Percentiles rank a stretch among this genome's conserved stretches.
Evolutionary conservation across 1,140 invertebrate genomes (phyloP).

Genomic region (Heliothis subflexa): DNA sequence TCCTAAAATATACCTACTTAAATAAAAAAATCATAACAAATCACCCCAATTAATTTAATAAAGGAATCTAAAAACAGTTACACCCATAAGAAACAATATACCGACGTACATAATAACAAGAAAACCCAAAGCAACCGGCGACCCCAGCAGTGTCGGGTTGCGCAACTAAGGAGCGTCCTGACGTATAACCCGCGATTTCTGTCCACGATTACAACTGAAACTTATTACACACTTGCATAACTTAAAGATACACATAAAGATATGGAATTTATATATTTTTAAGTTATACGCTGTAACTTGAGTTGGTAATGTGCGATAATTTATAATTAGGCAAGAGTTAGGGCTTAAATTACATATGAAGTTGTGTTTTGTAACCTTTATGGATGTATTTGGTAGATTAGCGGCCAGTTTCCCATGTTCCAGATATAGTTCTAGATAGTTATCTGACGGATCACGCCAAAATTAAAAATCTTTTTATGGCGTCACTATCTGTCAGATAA

Average conservation of each 20-base stretch:
- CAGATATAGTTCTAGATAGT: no score
- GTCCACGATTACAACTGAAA: constrained; percentile 42
- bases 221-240: constrained; percentile 47
- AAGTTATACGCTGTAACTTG: constrained; percentile 35
- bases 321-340: constrained; percentile 8
- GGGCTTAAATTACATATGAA: background rate
- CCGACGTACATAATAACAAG: constrained; percentile 11
- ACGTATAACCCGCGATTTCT: constrained; percentile 38
- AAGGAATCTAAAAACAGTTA: background rate
- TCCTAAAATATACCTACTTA: no score
- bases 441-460: no score
- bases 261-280: constrained; percentile 40
- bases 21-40: no score
- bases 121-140: constrained; percentile 1
- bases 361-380: background rate
- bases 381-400: background rate
- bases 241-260: constrained; percentile 37
- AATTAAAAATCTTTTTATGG: no score
- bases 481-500: no score
- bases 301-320: constrained; percentile 14
- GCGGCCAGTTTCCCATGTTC: no score
- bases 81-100: no score
- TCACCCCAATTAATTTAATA: no score
- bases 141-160: constrained; percentile 42
- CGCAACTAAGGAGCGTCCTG: constrained; percentile 43